Base-by-base conservation (phyloP, 2,888 invertebrate species). In the Coremacera marginata region DNA sequence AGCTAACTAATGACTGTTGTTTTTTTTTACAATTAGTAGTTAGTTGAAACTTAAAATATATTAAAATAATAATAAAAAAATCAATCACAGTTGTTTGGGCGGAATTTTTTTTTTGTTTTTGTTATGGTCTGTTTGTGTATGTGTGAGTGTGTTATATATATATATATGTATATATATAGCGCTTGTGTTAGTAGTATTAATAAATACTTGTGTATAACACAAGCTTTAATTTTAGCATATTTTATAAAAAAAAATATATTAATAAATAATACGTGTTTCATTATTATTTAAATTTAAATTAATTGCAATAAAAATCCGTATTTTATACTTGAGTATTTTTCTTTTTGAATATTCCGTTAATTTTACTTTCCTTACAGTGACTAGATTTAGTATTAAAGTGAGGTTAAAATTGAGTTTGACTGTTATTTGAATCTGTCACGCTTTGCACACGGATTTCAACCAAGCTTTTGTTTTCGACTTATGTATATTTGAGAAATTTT, bases 61-160 rank as follows among this genome's bases (percentile, higher is more conserved):
- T 81, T 82, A 77, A 75, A 77, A 78, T 77, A 80, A 80, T 77
- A 81, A 81, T 80, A 80, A 84, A 63, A 83, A 84, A 85, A 84
- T 88, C 86, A 87, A 87, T 87, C 87, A 87, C 87, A 87, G 87
- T 87, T 87, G 85, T 88, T 86, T 87, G 87, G 87, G 87, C 87
- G 87, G 87, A 87, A 84, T 86, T 87, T 84, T 75, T 34, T 74
- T 70, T 49, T 77, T 78, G 72, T 44, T 75, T 67, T 37, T 37
- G 25, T 68, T 51, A 16, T 51, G 19, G 44, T 70, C 55, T 67
- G 8, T 34, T 9, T 77, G 57, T 67, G 3, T 63, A 51, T 49
- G 25, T 71, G 19, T 25, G 68, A 70, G 27, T 67, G 44, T 49
- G 22, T 75, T 63, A 34, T 72, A 73, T 77, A 34, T 44, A 72